Conservation (phyloP, 2,113 vertebrate species). For the Festucalex cinctus region DNA sequence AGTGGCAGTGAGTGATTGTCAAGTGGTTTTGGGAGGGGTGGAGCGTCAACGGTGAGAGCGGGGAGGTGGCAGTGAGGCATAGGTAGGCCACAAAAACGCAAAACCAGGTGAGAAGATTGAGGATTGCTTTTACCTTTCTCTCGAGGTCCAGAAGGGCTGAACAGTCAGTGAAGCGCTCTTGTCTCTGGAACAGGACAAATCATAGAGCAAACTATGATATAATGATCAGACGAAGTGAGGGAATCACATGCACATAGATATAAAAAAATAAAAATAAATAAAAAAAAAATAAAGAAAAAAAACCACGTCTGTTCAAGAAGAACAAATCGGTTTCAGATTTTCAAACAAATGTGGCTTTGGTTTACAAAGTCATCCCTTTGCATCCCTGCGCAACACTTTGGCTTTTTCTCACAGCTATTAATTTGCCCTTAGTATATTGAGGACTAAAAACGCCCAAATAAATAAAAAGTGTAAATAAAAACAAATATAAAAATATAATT, state of each 20-base stretch:
- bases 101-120: neutral
- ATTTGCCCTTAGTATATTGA: too few relatives aligned
- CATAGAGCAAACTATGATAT: neutral
- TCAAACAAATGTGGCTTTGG: too few relatives aligned
- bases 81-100: conserved; percentile 22
- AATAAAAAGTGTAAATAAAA: too few relatives aligned
- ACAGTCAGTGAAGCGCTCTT: conserved; percentile 78
- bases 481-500: too few relatives aligned
- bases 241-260: neutral
- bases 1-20: conserved; percentile 38
- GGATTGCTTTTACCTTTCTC: conserved; percentile 71
- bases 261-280: neutral
- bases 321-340: too few relatives aligned
- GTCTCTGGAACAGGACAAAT: conserved; percentile 64
- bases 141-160: conserved; percentile 77
- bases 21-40: conserved; percentile 29
- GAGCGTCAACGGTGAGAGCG: conserved; percentile 40
- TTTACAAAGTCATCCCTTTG: too few relatives aligned
- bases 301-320: neutral
- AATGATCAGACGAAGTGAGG: neutral
- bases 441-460: too few relatives aligned
- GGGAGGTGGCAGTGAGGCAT: conserved; percentile 51
- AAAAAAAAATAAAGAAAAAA: too few relatives aligned
- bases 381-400: too few relatives aligned
- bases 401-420: neutral